Conservation (phyloP, 2,888 invertebrate species). For the Dendrolimus houi region DNA sequence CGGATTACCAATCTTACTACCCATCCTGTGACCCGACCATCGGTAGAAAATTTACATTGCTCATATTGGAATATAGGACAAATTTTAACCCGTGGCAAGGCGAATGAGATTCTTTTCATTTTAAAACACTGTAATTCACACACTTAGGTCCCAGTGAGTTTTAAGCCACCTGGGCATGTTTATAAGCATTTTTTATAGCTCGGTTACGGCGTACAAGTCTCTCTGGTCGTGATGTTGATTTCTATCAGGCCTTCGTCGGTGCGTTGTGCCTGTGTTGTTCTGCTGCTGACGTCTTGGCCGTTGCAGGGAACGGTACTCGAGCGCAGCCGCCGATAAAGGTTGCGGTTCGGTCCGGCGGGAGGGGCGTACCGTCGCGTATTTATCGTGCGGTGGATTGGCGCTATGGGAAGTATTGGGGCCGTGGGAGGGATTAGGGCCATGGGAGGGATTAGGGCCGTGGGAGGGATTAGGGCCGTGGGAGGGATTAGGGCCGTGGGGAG, state of each 20-base stretch:
- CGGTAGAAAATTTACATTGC: no score
- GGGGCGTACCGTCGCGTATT: conserved; percentile 59
- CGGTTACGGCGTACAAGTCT: conserved; percentile 84
- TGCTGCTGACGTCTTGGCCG: conserved; percentile 52
- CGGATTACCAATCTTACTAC: no score
- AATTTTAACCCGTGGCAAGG: no score
- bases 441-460: conserved; percentile 17
- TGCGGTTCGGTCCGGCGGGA: conserved; percentile 62
- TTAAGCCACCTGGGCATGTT: background rate
- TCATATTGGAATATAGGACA: no score
- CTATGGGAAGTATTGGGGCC: conserved; percentile 9
- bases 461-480: conserved; percentile 6
- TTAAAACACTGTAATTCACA: background rate
- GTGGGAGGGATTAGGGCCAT: conserved; percentile 32
- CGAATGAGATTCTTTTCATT: no score
- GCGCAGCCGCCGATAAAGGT: conserved; percentile 69
- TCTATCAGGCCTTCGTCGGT: conserved; percentile 22
- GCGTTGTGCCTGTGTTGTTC: conserved; percentile 27
- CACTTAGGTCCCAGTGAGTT: conserved; percentile 2
- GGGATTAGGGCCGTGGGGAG: conserved; percentile 35
- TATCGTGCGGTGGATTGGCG: conserved; percentile 25
- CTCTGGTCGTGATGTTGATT: conserved; percentile 48
- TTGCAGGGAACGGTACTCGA: conserved; percentile 78
- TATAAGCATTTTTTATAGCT: conserved; percentile 19
- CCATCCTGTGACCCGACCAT: no score